These are phyloP conservation scores for Tipula helvola DNA, from an alignment of 2,888 invertebrate species.

Conservation along the genomic window DNA sequence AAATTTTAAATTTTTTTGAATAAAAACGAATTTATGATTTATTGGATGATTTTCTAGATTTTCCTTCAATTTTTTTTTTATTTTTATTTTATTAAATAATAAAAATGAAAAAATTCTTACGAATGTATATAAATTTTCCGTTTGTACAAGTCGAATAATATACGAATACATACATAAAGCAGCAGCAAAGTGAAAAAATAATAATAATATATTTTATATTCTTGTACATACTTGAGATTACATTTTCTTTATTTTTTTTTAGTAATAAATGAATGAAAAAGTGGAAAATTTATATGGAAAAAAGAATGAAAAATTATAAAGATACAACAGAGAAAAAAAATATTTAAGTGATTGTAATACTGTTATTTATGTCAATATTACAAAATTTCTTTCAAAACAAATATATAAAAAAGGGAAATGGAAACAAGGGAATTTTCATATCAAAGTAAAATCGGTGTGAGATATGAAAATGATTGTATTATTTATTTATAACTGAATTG, in stretches of 20 bases:
- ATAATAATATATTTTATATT: neutral
- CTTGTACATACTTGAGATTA: constrained; percentile 4
- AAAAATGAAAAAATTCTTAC: neutral
- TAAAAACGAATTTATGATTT: neutral
- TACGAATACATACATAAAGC: neutral
- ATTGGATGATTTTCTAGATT: neutral
- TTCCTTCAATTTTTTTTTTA: neutral
- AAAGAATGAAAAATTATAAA: neutral
- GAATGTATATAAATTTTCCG: neutral
- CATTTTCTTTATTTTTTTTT: neutral
- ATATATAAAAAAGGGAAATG: neutral
- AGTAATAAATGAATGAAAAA: neutral
- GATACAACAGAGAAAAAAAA: neutral
- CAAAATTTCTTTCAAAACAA: neutral
- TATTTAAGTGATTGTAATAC: neutral
- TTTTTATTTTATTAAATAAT: neutral
- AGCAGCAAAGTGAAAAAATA: neutral
- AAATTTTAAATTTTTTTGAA: neutral
- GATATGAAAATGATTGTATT: neutral
- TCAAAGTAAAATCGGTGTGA: neutral
- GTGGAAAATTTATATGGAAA: neutral
- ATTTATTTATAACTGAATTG: neutral
- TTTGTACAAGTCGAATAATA: neutral
- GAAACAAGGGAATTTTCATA: neutral
- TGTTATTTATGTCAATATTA: neutral